Evolutionary conservation across 2,888 invertebrate species (phyloP).

Genomic region (Melolontha melolontha): DNA sequence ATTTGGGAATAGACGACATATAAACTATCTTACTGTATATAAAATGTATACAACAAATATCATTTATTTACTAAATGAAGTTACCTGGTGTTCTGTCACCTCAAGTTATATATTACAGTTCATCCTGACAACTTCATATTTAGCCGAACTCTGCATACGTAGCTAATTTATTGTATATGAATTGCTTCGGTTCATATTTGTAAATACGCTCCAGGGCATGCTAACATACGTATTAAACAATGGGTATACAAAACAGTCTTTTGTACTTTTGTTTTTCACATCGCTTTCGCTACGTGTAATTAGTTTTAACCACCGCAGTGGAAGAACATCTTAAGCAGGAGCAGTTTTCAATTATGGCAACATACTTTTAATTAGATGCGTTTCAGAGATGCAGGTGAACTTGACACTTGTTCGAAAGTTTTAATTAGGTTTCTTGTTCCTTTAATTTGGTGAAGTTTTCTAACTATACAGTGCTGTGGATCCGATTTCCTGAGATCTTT

Average conservation of each 20-base stretch:
- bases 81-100: no score
- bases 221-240: background rate
- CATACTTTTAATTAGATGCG: conserved; percentile 37
- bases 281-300: conserved; percentile 35
- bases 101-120: background rate
- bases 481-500: no score
- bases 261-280: conserved; percentile 1
- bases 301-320: conserved; percentile 29
- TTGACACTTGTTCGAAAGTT: conserved; percentile 29
- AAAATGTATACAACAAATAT: no score
- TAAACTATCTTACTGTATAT: no score
- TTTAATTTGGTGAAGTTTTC: background rate
- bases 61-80: no score
- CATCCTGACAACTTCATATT: conserved; percentile 3
- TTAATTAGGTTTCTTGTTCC: conserved; percentile 23
- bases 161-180: background rate
- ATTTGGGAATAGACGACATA: no score
- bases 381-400: conserved; percentile 34
- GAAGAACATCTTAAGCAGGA: conserved; percentile 37
- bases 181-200: conserved; percentile 1
- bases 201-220: conserved; percentile 6
- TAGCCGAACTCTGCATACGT: background rate
- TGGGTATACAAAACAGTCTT: background rate
- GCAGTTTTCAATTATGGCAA: conserved; percentile 40
- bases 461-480: background rate